Base-by-base conservation (phyloP, 2,113 vertebrate genomes). In the Cynopterus brachyotis region DNA sequence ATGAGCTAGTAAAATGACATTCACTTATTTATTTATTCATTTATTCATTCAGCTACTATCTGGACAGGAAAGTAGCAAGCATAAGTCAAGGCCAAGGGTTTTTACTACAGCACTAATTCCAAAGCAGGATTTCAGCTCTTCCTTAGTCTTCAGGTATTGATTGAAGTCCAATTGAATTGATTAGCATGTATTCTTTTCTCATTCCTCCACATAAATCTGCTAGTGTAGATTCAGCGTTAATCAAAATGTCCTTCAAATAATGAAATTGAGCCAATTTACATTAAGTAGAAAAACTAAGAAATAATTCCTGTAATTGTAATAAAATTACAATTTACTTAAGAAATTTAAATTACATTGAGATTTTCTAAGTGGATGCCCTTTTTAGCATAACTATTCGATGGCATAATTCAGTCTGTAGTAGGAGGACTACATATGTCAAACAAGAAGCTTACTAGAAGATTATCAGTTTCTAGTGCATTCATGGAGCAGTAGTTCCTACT, bases 181-280 rank as follows among this genome's bases (percentile, higher is more conserved):
- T 82, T 92, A 59, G 7, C 37, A 67, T 50, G 35, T 26, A 55
- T 82, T 72, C 26, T 42, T 93, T 87, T 81, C 35, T 88, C 57
- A 53, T 83, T 94, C 81, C 72, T 55, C 30, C 32, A 79, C 32
- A 66, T 95, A 72, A 78, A 96, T 60, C 16, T 89, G 66, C 83
- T 72, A 66, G 30, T 78, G 8, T 64, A 87, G 37, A 82, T 47
- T 89, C 50, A 64, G 7, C 78, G n/a, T 55, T 79, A 83, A 53
- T 91, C 88, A 87, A 95, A 96, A 72, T 69, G 67, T 59, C 94
- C 19, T 91, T 96, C 37, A 96, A 81, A 86, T 4, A 84, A 62
- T 73, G 69, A 84, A 85, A n/a, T 5, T 57, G 35, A 35, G 55
- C 32, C 45, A 9, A 53, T 53, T 78, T 42, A 67, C 86, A 40